Conservation (phyloP, 1,140 invertebrate species). For the silkworm (Bombyx mori) region ASM3026992v2 NC_085133.1:5428001-5428500, state of each 20-base stretch:
- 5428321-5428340: background rate
- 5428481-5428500: too few relatives aligned
- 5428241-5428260: constrained; percentile 96
- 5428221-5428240: constrained; percentile 96
- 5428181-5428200: constrained; percentile 88
- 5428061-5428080: too few relatives aligned
- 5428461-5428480: too few relatives aligned
- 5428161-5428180: constrained; percentile 88
- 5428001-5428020: too few relatives aligned
- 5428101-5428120: constrained; percentile 96
- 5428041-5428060: too few relatives aligned
- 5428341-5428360: too few relatives aligned
- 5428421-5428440: too few relatives aligned
- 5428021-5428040: too few relatives aligned
- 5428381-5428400: too few relatives aligned
- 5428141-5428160: constrained; percentile 97
- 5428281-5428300: constrained; percentile 78
- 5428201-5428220: constrained; percentile 92
- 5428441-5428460: too few relatives aligned
- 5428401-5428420: too few relatives aligned
- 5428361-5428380: too few relatives aligned
- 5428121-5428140: constrained; percentile 93
- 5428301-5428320: background rate
- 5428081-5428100: constrained; percentile 10
- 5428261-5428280: constrained; percentile 96